Conservation (phyloP, 2,113 vertebrate species). For the Callocephalon fimbriatum region DNA sequence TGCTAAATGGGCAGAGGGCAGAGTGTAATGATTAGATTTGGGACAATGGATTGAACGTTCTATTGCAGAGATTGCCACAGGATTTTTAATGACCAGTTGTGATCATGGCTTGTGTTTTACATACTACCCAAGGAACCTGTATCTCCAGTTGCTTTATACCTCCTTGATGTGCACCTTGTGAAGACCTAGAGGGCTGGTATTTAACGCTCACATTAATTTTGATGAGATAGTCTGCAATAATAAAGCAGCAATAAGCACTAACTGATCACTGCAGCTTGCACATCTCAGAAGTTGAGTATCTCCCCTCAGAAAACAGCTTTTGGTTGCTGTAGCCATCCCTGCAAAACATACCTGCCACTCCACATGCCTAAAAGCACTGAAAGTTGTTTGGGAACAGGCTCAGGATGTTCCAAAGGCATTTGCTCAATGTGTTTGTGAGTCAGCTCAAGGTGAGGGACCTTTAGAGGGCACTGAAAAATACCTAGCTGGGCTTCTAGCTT, state of each 20-base stretch:
- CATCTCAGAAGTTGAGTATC: background rate
- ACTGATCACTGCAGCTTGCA: fast-evolving
- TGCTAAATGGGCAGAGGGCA: slow-evolving; percentile 68
- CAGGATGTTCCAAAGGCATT: background rate
- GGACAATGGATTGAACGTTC: slow-evolving; percentile 64
- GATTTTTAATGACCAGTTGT: slow-evolving; percentile 57
- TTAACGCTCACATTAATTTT: background rate
- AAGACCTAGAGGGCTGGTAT: background rate
- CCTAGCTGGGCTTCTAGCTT: background rate
- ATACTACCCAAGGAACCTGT: background rate
- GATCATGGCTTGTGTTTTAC: background rate
- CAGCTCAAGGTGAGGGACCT: background rate
- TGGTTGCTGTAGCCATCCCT: background rate
- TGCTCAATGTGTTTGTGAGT: background rate
- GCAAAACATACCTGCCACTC: background rate
- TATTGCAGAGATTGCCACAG: slow-evolving; percentile 36
- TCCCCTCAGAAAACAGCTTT: background rate
- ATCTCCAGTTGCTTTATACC: background rate
- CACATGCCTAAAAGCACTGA: background rate
- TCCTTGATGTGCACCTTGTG: background rate
- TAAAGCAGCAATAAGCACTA: background rate
- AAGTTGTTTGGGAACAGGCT: background rate
- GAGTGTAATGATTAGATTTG: slow-evolving; percentile 70
- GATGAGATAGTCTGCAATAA: background rate
- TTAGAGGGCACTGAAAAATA: background rate